These are phyloP conservation scores for Felis catus DNA, from an alignment of 2,113 vertebrate species.

Conservation along the genomic window F.catus_Fca126_mat1.0 CM031420.1:25649501-25650000, in stretches of 20 bases:
- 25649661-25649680: neutral
- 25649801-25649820: too few relatives aligned
- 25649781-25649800: too few relatives aligned
- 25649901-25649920: too few relatives aligned
- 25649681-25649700: neutral
- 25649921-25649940: too few relatives aligned
- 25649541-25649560: constrained; percentile 1
- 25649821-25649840: too few relatives aligned
- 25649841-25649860: too few relatives aligned
- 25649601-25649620: neutral
- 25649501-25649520: neutral
- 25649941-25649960: neutral
- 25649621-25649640: neutral
- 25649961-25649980: neutral
- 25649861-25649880: too few relatives aligned
- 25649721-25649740: neutral
- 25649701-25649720: constrained; percentile 18
- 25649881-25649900: too few relatives aligned
- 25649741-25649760: too few relatives aligned
- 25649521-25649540: neutral
- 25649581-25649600: neutral
- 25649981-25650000: neutral
- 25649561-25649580: neutral
- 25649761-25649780: too few relatives aligned
- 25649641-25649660: neutral